Base-by-base conservation (phyloP, 2,113 vertebrate species). In the Desmodus rotundus region DNA sequence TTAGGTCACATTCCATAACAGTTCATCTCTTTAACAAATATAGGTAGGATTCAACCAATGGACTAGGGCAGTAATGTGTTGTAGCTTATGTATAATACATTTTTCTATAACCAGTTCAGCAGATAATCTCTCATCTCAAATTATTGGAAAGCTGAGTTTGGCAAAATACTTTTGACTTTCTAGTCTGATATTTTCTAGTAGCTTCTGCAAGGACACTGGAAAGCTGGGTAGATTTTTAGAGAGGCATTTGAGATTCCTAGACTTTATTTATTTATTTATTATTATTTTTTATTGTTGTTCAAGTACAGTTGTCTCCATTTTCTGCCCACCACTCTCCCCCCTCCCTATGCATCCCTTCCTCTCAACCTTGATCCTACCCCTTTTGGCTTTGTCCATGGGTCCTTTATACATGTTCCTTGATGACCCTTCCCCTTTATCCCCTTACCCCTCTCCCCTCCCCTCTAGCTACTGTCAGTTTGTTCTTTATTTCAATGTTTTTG, bases 131-230 rank as follows among this genome's bases (percentile, higher is more conserved):
- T 67, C 14, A 56, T 58, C 36, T 91, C n/a, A 43, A 45, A 67
- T 81, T 81, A 82, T 87, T 77, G 83, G 81, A 87, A 91, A 94
- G 52, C 22, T 38, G 50, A 87, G 43, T 86, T 58, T 67, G 43
- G 20, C 74, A 76, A 50, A 94, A 91, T 87, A 31, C 13, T 74
- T 96, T 24, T 82, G 58, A 67, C 56, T 87, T 94, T 76, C n/a
- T 80, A 63, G 26, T 65, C 63, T 93, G 54, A 15, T 41, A 31
- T 70, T 41, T 93, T 89, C 28, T 33, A 58, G 5, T 17, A 43
- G 24, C 28, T 68, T 81, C 65, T 31, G 61, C 28, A 20, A 76
- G 73, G 52, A 74, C 47, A 70, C 11, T 77, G 31, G 67, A 76
- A 52, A 41, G 31, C 14, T 87, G n/a, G 56, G 22, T 86, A n/a